Base-by-base conservation (phyloP, 1,140 invertebrate species). In the Drosophila malerkotliana region DNA sequence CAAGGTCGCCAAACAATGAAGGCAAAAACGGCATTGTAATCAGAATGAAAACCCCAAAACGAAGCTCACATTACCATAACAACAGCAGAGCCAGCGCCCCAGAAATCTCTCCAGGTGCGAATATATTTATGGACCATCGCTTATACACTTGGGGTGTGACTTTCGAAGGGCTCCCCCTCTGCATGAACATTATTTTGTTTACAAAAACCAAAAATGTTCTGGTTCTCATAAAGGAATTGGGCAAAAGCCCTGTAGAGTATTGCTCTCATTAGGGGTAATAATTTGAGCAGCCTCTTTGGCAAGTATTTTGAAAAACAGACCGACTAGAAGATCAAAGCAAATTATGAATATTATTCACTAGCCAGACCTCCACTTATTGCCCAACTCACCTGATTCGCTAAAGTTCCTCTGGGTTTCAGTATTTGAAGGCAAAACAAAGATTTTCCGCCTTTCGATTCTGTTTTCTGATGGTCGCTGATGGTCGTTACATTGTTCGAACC, bases 1-100 rank as follows among this genome's bases (percentile, higher is more conserved):
- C 37, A 74, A 69, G 67, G 67, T 41, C 64, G 30, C 18, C 63
- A 39, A 55, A 75, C 72, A 75, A 75, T 75, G 48, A 54, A 54
- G 34, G 54, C 72, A 47, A 74, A 63, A 72, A 62, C 64, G 48
- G 62, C 59, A 76, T 75, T 75, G 72, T 75, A 75, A 58, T 67
- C 61, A 75, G 72, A 75, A 75, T 67, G 15, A 41, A 76, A 76
- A 58, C 45, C 48, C 47, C 54, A 66, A 64, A 72, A 64, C 41
- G 37, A 48, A 79, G 77, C 77, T 81, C 78, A 41, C 77, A 77
- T 81, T 79, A 80, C 72, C 64, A 64, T 48, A 60, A 60, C 57
- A 79, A 62, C 52, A 34, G 26, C 12, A 34, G 45, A 67, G 32
- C 44, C 15, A 15, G 37, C 12, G 47, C 18, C 44, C 14, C 10